Evolutionary conservation across 2,888 invertebrate genomes (phyloP), one percentile per base, ranked within the genome.

Genomic region (Cenopis cana): DNA sequence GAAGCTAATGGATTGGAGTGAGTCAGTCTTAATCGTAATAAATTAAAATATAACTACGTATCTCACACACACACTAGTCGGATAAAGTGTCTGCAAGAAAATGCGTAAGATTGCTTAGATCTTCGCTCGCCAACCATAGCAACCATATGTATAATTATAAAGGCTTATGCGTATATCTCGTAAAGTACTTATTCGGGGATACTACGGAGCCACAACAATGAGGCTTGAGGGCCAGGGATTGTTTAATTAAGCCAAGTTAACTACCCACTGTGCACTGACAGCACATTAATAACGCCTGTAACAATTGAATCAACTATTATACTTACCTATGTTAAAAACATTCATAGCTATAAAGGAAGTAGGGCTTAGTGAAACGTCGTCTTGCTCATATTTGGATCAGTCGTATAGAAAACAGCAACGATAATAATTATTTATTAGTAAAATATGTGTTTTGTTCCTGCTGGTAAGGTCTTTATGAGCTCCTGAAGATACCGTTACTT

Each of bases 241-340:
- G 78, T 82, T 86, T 89, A 88, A 89, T 89, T 89, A 88, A 84
- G 82, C 81, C 78, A 76, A 80, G 81, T 82, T 82, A 78, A 81
- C 75, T 77, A 77, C 80, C 74, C 69, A 29, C 60, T 54, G 70
- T 36, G 54, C 68, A 60, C 71, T 67, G 71, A 71, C 71, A 60
- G 56, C 36, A 60, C 70, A 71, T 67, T 71, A 67, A 67, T 67
- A 71, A 55, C 61, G 66, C 24, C 54, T 60, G 33, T 65, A 18
- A 55, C 12, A 55, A 24, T 55, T 66, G 57, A 57, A 36, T 46
- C 24, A 55, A 60, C 50, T 20, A 54, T 60, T n/a, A 36, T 55
- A 52, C 52, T 57, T 65, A 9, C 52, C 64, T 65, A 9, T 9
- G 38, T 64, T 49, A 20, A 57, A 33, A 50, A 62, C 55, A 33